phyloP scores from a whole-genome alignment of 2,113 vertebrate genomes.

The Lucifuga dentata region DNA sequence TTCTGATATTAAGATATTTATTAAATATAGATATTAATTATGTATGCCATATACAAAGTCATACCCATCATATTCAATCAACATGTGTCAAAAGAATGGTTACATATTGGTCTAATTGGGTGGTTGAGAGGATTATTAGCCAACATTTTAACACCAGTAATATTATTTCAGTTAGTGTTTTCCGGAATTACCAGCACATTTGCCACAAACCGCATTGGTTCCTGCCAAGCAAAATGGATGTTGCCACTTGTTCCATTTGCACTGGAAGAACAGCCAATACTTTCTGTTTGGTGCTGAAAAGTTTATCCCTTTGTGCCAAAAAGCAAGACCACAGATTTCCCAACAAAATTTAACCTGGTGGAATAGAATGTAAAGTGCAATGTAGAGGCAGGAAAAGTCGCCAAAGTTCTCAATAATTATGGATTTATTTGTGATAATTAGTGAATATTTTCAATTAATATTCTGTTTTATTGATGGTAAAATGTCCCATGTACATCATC shows the following conservation, averaged over 20 bases:
- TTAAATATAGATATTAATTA: too few species aligned
- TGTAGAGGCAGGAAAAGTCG: neutral
- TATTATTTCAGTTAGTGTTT: conserved; percentile 15
- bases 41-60: too few species aligned
- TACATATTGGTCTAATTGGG: neutral
- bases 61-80: too few species aligned
- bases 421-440: neutral
- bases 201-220: conserved; percentile 42
- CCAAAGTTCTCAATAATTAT: neutral
- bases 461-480: neutral
- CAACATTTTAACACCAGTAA: conserved; percentile 26
- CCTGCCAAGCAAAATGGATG: conserved; percentile 30
- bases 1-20: too few species aligned
- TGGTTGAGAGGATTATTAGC: conserved; percentile 1
- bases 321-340: conserved; percentile 6
- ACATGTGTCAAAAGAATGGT: too few species aligned
- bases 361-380: neutral
- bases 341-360: neutral
- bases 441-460: too few species aligned
- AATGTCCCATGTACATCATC: too few species aligned
- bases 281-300: conserved; percentile 1
- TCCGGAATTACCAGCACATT: conserved; percentile 12
- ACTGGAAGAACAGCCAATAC: conserved; percentile 14
- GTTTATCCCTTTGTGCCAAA: too few species aligned
- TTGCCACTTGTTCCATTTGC: conserved; percentile 50